Conservation (phyloP, 1,140 invertebrate genomes). For the Acromyrmex heyeri region DNA sequence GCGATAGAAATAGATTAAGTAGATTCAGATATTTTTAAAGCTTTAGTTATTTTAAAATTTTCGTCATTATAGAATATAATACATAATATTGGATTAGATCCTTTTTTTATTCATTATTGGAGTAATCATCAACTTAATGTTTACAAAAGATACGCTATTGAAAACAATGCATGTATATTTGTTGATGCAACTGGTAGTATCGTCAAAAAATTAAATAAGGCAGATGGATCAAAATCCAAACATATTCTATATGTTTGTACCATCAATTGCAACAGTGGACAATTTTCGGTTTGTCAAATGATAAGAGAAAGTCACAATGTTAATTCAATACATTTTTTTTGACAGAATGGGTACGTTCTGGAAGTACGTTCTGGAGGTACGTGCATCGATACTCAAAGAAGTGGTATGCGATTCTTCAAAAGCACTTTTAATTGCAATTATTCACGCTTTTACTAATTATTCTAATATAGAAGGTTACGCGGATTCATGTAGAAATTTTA, state of each 20-base stretch:
- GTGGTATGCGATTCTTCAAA: neutral
- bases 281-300: slow-evolving; percentile 19
- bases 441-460: neutral
- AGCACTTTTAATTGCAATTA: neutral
- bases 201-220: neutral
- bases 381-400: slow-evolving; percentile 19
- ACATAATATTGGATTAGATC: slow-evolving; percentile 30
- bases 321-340: neutral
- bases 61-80: neutral
- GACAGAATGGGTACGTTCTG: neutral
- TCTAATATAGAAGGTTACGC: neutral
- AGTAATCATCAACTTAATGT: neutral
- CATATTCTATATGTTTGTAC: neutral
- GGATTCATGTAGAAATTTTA: neutral
- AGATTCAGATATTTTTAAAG: neutral
- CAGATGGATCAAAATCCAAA: neutral
- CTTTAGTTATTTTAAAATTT: slow-evolving; percentile 13
- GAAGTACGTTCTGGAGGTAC: too few relatives aligned
- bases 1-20: neutral
- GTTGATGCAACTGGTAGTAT: neutral
- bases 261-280: neutral
- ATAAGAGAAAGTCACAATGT: neutral
- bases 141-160: neutral
- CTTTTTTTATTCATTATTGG: slow-evolving; percentile 10
- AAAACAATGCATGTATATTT: slow-evolving; percentile 16